Base-by-base conservation (phyloP, 2,888 invertebrate genomes). In the Habrosyne pyritoides region DNA sequence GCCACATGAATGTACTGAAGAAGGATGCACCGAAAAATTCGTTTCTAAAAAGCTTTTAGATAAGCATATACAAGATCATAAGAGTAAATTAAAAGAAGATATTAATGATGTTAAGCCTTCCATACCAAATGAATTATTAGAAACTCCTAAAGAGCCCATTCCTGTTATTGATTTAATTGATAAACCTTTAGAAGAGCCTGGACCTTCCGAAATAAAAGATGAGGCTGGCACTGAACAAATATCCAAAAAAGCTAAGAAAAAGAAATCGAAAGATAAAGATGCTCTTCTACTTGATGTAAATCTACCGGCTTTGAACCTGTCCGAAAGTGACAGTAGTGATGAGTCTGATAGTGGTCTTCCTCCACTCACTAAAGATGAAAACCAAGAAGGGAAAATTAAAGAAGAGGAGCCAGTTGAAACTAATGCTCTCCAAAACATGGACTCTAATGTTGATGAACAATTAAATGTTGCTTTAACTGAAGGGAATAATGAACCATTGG, bases 321-420 rank as follows among this genome's bases (percentile, higher is more conserved):
- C 97, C 0, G 97, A 97, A 74, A 97, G 97, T 79, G 97, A 97
- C 71, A 96, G 96, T 63, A 96, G 96, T 68, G 94, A 95, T 58
- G 96, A 96, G 62, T 94, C 92, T 18, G 91, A 92, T 61, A 82
- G 80, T 73, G 91, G 86, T 33, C 61, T 75, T 18, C 65, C 79
- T 55, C 73, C 87, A 2, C 22, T 78, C 71, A 21, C 78, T 75
- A 61, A 88, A 60, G 71, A 84, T 61, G 77, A 78, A 46, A 75
- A 77, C 61, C 55, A 52, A 18, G 75, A 78, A 55, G 70, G 70
- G 52, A 71, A 73, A 30, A n/a, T 61, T 26, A 75, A 79, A 46
- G 71, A 75, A 14, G 75, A 76, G 61, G 53, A 63, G 53, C 36
- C 55, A 47, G 53, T 57, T 47, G 71, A 73, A 61, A 51, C 59